A percentile compares a stretch with the other conserved stretches of the same genome.
Conservation (phyloP, 2,113 vertebrate species). For the Neoarius graeffei region DNA sequence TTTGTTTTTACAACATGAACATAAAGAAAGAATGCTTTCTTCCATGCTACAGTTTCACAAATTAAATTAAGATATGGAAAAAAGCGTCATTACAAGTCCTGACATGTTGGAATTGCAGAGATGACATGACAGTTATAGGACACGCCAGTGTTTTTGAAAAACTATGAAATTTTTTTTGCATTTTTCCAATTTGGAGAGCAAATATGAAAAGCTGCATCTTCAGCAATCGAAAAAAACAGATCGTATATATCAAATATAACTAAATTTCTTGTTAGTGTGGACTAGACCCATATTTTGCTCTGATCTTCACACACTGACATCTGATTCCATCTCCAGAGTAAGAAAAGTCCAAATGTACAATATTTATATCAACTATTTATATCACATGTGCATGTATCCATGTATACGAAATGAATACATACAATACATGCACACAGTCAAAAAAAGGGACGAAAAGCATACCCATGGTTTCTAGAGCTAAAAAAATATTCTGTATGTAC, state of each 20-base stretch:
- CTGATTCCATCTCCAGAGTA: constrained; percentile 32
- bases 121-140: neutral
- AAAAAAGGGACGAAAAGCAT: constrained; percentile 58
- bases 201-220: neutral
- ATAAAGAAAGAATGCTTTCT: neutral
- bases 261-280: neutral
- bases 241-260: too few relatives aligned
- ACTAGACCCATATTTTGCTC: constrained; percentile 2
- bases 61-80: neutral
- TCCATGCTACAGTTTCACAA: neutral
- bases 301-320: constrained; percentile 1
- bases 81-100: neutral
- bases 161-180: neutral
- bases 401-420: constrained; percentile 40
- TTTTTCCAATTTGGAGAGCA: neutral
- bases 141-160: neutral
- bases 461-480: constrained; percentile 60
- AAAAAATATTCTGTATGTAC: constrained; percentile 67
- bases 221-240: neutral
- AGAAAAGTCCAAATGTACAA: constrained; percentile 32
- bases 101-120: neutral
- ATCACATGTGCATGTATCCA: constrained; percentile 43
- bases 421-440: constrained; percentile 35
- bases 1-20: neutral
- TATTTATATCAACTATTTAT: constrained; percentile 19